Percentiles rank a stretch among this genome's conserved stretches.
These are phyloP conservation scores for Eublepharis macularius DNA, from an alignment of 2,113 vertebrate genomes.

Conservation along the genomic window DNA sequence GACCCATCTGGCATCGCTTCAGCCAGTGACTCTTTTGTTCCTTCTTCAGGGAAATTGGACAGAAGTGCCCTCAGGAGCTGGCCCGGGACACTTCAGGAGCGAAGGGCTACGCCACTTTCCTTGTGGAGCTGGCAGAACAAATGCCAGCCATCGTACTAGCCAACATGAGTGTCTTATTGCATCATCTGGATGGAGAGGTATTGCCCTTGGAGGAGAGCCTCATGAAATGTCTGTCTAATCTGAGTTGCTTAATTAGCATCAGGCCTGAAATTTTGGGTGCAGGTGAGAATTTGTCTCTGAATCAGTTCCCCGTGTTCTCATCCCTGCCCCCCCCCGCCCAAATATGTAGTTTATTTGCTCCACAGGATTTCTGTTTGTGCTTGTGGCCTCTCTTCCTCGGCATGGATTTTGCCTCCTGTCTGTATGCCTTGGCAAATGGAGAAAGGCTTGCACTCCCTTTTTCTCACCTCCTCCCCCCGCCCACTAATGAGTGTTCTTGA, in stretches of 20 bases:
- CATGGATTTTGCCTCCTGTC: too few species aligned
- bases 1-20: background rate
- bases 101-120: slow-evolving; percentile 85
- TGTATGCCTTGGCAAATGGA: background rate
- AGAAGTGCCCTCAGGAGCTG: slow-evolving; percentile 87
- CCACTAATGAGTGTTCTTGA: background rate
- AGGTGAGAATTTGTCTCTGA: background rate
- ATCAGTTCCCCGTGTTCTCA: too few species aligned
- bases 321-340: too few species aligned
- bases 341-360: background rate
- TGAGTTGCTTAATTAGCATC: background rate
- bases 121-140: slow-evolving; percentile 84
- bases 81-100: slow-evolving; percentile 82
- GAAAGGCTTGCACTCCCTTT: background rate
- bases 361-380: too few species aligned
- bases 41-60: slow-evolving; percentile 88
- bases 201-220: fast-evolving
- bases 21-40: slow-evolving; percentile 18
- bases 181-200: slow-evolving; percentile 93
- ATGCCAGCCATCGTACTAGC: slow-evolving; percentile 85
- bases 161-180: slow-evolving; percentile 88
- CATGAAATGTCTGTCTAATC: background rate
- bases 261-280: background rate
- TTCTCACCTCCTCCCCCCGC: too few species aligned
- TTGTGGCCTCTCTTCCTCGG: too few species aligned